phyloP scores from a whole-genome alignment of 2,888 invertebrate species.

The Cosmorhoe ocellata region DNA sequence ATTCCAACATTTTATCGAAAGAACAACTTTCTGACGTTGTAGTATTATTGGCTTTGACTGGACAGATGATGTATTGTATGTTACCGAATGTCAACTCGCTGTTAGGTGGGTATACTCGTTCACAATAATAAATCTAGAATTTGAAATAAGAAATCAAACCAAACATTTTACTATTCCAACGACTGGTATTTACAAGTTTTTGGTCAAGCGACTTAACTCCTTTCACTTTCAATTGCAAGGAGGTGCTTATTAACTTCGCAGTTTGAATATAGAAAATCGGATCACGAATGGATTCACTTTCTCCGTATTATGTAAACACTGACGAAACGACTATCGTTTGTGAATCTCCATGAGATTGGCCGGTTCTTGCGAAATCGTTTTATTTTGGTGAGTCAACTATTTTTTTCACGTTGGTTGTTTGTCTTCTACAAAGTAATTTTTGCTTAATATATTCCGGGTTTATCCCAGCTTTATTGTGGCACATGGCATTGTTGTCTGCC shows the following conservation, averaged over 20 bases:
- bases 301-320: conserved; percentile 48
- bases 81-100: too few species aligned
- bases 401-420: neutral
- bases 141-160: too few species aligned
- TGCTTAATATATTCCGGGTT: neutral
- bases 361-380: conserved; percentile 23
- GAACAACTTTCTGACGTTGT: too few species aligned
- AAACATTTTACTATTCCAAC: neutral
- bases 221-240: conserved; percentile 40
- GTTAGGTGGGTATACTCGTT: too few species aligned
- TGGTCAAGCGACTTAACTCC: conserved; percentile 22
- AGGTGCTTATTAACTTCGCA: conserved; percentile 42
- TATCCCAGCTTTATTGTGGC: neutral
- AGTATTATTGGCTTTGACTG: too few species aligned
- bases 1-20: conserved; percentile 7
- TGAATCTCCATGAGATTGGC: conserved; percentile 42
- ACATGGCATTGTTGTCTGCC: neutral
- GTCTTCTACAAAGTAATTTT: neutral
- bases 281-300: conserved; percentile 38
- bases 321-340: conserved; percentile 45
- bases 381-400: conserved; percentile 28
- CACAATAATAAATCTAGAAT: too few species aligned
- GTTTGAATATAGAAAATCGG: conserved; percentile 45
- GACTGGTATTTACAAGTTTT: neutral
- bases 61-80: too few species aligned